Percentiles rank a stretch among this genome's conserved stretches.
phyloP scores from a whole-genome alignment of 2,888 invertebrate species.

The Plutella xylostella region DNA sequence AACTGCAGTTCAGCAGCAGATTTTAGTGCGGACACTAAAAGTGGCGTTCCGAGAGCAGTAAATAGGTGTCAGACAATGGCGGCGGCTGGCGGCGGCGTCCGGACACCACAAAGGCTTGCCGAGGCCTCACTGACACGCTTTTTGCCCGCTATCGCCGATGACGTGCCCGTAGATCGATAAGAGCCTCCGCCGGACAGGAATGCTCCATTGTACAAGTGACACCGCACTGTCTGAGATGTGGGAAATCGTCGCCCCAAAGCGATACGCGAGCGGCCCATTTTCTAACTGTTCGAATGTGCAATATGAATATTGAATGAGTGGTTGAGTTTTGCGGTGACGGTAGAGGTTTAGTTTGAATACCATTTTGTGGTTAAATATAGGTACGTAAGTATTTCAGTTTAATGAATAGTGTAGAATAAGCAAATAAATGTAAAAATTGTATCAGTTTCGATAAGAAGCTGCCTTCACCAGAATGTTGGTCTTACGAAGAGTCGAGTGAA shows the following conservation, averaged over 20 bases:
- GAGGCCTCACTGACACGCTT: constrained; percentile 58
- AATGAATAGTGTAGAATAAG: too few relatives aligned
- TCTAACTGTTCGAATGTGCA: too few relatives aligned
- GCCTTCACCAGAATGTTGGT: too few relatives aligned
- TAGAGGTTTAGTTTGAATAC: too few relatives aligned
- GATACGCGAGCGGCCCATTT: background rate
- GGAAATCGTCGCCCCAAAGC: constrained; percentile 60
- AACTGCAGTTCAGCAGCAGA: constrained; percentile 16
- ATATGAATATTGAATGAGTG: too few relatives aligned
- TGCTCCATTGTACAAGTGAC: constrained; percentile 63
- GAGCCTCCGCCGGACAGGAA: constrained; percentile 63
- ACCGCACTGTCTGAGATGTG: constrained; percentile 61
- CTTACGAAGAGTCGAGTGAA: too few relatives aligned
- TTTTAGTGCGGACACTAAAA: constrained; percentile 41
- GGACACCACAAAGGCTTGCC: constrained; percentile 63
- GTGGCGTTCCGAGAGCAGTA: constrained; percentile 46
- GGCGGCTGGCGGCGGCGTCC: constrained; percentile 60
- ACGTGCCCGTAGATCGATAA: constrained; percentile 68
- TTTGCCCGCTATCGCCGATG: constrained; percentile 68
- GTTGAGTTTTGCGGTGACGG: too few relatives aligned
- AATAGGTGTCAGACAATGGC: constrained; percentile 58
- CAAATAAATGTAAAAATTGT: too few relatives aligned
- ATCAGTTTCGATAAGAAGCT: too few relatives aligned
- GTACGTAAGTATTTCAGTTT: too few relatives aligned
- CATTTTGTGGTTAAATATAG: too few relatives aligned